A percentile compares a stretch with the other conserved stretches of the same genome.
These are phyloP conservation scores for Protodeltote pygarga DNA, from an alignment of 2,888 invertebrate species.

Conservation along the genomic window DNA sequence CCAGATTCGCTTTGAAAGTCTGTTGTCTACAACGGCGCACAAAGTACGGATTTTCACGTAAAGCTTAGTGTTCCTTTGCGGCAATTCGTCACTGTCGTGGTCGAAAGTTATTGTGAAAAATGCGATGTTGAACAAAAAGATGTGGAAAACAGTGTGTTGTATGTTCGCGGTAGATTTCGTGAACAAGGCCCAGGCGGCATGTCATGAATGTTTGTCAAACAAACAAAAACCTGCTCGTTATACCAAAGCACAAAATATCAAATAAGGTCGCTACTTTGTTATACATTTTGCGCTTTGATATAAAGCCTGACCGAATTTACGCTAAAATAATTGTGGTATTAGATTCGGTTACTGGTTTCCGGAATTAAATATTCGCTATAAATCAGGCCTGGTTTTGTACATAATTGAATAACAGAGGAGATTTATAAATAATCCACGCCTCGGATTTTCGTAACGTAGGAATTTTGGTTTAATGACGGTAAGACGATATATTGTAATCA, in stretches of 20 bases:
- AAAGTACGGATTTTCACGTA: constrained; percentile 10
- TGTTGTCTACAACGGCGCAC: constrained; percentile 3
- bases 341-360: constrained; percentile 8
- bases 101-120: constrained; percentile 17
- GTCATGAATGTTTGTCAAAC: constrained; percentile 53
- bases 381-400: constrained; percentile 21
- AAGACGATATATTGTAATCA: too few relatives aligned
- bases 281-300: too few relatives aligned
- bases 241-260: constrained; percentile 33
- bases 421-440: constrained; percentile 6
- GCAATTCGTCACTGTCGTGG: constrained; percentile 2
- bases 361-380: constrained; percentile 24
- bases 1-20: constrained; percentile 21
- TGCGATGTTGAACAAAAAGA: constrained; percentile 17
- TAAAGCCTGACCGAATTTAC: constrained; percentile 10
- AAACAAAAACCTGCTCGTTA: constrained; percentile 54
- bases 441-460: neutral
- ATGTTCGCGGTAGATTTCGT: constrained; percentile 2
- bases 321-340: constrained; percentile 27
- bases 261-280: constrained; percentile 25
- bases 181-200: constrained; percentile 13
- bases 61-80: constrained; percentile 6
- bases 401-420: constrained; percentile 21
- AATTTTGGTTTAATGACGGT: too few relatives aligned
- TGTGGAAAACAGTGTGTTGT: neutral